These are phyloP conservation scores for Spinus olivaceus DNA, from an alignment of 2,797 vertebrate species.

Conservation along the genomic window DNA sequence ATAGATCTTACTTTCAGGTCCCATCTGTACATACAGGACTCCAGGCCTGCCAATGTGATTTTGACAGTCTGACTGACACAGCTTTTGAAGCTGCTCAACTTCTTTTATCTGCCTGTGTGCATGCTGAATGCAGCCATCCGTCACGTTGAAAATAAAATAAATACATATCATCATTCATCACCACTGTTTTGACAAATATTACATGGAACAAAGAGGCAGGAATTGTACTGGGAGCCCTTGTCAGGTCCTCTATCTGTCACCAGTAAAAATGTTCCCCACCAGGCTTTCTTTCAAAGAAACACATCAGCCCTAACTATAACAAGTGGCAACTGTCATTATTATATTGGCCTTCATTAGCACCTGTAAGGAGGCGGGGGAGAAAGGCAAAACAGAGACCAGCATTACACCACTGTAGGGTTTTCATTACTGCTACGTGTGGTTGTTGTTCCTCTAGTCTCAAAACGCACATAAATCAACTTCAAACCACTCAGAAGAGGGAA, in stretches of 20 bases:
- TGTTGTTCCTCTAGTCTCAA: neutral
- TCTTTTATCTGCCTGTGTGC: neutral
- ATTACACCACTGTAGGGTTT: neutral
- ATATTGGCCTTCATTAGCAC: neutral
- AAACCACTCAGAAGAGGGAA: neutral
- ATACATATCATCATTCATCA: neutral
- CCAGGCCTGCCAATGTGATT: neutral
- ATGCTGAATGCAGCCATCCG: constrained; percentile 27
- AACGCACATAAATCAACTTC: neutral
- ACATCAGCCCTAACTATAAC: neutral
- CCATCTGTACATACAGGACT: neutral
- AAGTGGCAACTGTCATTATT: neutral
- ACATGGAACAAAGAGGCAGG: constrained; percentile 14
- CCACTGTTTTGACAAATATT: constrained; percentile 31
- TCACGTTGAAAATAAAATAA: neutral
- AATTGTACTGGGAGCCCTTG: neutral
- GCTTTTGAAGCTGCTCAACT: constrained; percentile 31
- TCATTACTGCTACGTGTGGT: neutral
- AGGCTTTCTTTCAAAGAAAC: neutral
- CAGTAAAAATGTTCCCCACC: neutral
- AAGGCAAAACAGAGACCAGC: neutral
- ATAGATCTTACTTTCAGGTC: neutral
- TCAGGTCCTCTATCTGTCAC: constrained; percentile 34
- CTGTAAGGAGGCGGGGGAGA: neutral
- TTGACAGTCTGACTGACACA: constrained; percentile 8